Evolutionary conservation across 2,797 vertebrate species (phyloP).

Genomic region (Muscicapa striata): DNA sequence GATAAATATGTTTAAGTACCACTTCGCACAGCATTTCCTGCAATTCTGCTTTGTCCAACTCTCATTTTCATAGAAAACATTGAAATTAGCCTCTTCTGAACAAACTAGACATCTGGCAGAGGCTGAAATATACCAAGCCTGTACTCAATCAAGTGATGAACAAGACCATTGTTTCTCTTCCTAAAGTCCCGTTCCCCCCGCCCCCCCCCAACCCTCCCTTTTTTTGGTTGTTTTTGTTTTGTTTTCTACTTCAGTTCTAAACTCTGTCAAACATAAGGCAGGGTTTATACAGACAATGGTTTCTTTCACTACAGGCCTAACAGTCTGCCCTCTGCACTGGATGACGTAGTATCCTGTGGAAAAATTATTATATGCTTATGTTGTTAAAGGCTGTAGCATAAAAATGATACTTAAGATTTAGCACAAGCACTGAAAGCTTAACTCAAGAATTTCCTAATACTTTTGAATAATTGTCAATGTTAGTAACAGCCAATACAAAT

Average conservation of each 20-base stretch:
- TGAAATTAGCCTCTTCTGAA: neutral
- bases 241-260: neutral
- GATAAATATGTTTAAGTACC: neutral
- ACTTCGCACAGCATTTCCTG: neutral
- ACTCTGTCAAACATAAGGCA: neutral
- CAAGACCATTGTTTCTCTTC: neutral
- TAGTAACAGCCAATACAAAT: neutral
- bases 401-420: neutral
- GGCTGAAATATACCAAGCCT: neutral
- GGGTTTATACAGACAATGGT: neutral
- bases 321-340: neutral
- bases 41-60: neutral
- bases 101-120: neutral
- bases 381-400: neutral
- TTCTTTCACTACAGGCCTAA: slow-evolving; percentile 7
- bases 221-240: neutral
- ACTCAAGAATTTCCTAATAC: neutral
- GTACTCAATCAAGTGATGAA: neutral
- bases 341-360: neutral
- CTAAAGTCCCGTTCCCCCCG: neutral
- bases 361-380: slow-evolving; percentile 3
- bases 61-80: neutral
- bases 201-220: no score
- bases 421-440: neutral
- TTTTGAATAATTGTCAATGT: neutral